Evolutionary conservation across 2,888 invertebrate species (phyloP), one percentile per base, ranked within the genome.

Genomic region (Stegophylla sp.): DNA sequence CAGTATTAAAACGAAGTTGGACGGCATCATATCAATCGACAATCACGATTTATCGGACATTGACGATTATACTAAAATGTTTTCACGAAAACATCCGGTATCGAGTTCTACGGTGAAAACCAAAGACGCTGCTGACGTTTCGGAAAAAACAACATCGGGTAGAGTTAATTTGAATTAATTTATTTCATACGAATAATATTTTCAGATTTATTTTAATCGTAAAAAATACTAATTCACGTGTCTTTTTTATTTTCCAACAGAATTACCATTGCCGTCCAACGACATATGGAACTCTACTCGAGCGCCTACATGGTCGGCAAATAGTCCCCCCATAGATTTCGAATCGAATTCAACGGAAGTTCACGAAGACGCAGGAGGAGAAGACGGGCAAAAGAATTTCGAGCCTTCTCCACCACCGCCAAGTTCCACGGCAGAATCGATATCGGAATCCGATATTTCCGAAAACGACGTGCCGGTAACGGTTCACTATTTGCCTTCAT

Each of bases 381-480:
- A 79, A 0, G 71, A 79, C 20, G 67, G 53, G 5, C 71, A 48
- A 28, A 79, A 79, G 51, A 34, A 7, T 5, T 23, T 69, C 3
- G 79, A 79, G 63, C 23, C 45, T 1, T 69, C 79, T 61, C 48
- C 67, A 10, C 69, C 34, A 17, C 48, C 67, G 15, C 69, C 34
- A 17, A 63, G 61, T 51, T 71, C 79, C 0, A 23, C 41, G 3
- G n/a, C 41, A 23, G 69, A 69, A 63, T 71, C 26, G 13, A 77
- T 28, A 34, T 48, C 45, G 13, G 79, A 79, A 23, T 61, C 59
- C 12, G 79, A 79, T 61, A 59, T 69, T 79, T 71, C 79, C 12
- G 79, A 79, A 79, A 79, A 79, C 26, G 79, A 79, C n/a, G 79
- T 79, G 43, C 79, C 79, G 23, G 26, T 69, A 12, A 0, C 67